Evolutionary conservation across 2,113 vertebrate species (phyloP).

Genomic region (Nyctibius bracteatus): DNA sequence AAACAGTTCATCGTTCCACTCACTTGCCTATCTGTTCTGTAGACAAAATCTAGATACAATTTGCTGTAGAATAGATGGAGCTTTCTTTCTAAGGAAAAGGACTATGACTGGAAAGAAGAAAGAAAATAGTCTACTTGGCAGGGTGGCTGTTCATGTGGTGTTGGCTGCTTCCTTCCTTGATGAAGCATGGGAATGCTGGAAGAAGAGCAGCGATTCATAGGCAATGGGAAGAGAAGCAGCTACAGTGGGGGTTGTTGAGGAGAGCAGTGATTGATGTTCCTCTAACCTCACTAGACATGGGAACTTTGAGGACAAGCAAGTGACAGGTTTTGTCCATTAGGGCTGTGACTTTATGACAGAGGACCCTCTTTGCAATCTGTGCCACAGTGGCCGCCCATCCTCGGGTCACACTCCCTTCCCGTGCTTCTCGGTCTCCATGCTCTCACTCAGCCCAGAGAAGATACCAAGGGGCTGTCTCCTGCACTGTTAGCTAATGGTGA

Average conservation of each 20-base stretch:
- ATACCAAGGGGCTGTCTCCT: background rate
- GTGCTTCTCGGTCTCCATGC: fast-evolving
- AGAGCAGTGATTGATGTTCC: background rate
- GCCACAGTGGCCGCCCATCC: background rate
- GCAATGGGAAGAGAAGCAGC: background rate
- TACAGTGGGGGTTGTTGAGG: background rate
- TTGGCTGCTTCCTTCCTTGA: background rate
- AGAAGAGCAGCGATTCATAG: background rate
- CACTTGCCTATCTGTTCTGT: background rate
- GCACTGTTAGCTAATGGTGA: background rate
- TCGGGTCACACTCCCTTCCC: background rate
- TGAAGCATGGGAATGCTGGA: background rate
- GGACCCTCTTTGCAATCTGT: background rate
- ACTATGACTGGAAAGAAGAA: background rate
- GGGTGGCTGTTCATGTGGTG: background rate
- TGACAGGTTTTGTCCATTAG: background rate
- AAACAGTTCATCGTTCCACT: background rate
- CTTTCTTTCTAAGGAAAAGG: background rate
- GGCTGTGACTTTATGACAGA: background rate
- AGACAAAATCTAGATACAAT: background rate
- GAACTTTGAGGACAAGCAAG: background rate
- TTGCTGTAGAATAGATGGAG: background rate
- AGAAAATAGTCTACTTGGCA: background rate
- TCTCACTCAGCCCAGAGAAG: background rate
- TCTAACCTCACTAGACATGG: background rate